These are phyloP conservation scores for Melanogrammus aeglefinus DNA, from an alignment of 2,797 vertebrate genomes.

Conservation along the genomic window DNA sequence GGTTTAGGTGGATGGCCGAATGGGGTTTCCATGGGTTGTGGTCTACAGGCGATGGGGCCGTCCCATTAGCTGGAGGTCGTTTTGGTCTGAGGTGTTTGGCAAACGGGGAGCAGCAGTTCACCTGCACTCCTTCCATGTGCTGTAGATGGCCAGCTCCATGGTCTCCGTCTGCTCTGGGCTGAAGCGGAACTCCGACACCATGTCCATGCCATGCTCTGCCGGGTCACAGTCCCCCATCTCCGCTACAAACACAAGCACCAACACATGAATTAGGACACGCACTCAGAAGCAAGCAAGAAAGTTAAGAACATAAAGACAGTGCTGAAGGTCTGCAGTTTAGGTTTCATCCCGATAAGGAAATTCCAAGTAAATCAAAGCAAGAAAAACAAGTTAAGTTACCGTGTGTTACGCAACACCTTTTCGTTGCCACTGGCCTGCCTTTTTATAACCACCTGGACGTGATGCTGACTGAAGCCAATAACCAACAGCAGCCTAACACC, in stretches of 20 bases:
- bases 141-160: conserved; percentile 88
- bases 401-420: background rate
- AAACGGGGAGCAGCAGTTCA: conserved; percentile 43
- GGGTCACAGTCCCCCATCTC: conserved; percentile 95
- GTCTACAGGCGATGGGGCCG: background rate
- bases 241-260: conserved; percentile 68
- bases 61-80: background rate
- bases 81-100: too few relatives aligned
- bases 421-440: too few relatives aligned
- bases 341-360: background rate
- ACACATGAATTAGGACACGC: too few relatives aligned
- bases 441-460: too few relatives aligned
- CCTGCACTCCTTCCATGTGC: conserved; percentile 96
- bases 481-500: background rate
- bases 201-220: conserved; percentile 83
- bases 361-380: background rate
- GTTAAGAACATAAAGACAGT: too few relatives aligned
- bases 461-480: background rate
- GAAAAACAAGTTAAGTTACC: background rate
- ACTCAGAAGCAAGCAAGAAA: too few relatives aligned
- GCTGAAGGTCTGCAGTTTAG: background rate
- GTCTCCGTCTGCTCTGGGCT: conserved; percentile 89
- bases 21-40: background rate
- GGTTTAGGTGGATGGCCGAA: too few relatives aligned
- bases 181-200: conserved; percentile 96